A percentile compares a stretch with the other conserved stretches of the same genome.
These are phyloP conservation scores for Ennomos fuscantarius DNA, from an alignment of 2,888 invertebrate species.

Conservation along the genomic window DNA sequence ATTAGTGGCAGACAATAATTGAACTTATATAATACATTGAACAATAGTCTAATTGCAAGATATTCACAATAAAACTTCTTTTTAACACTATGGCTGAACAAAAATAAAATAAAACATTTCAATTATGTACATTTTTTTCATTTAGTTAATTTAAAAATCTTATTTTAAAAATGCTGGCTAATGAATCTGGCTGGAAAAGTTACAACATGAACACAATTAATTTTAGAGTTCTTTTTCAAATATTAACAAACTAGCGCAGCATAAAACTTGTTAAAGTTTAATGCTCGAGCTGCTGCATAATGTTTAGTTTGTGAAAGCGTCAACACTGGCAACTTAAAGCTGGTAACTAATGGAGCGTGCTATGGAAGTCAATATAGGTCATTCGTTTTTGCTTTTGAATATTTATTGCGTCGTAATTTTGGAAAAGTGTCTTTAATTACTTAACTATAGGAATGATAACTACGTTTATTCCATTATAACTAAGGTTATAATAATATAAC, in stretches of 20 bases:
- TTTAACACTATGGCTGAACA: too few species aligned
- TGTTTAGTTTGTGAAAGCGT: slow-evolving; percentile 25
- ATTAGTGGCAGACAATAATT: too few species aligned
- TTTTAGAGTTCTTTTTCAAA: slow-evolving; percentile 9
- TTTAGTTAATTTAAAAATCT: too few species aligned
- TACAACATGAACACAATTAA: slow-evolving; percentile 7
- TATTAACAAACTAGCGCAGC: slow-evolving; percentile 12
- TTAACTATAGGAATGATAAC: too few species aligned
- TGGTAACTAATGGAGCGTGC: slow-evolving; percentile 15
- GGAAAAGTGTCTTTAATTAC: too few species aligned
- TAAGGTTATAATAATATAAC: too few species aligned
- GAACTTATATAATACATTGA: too few species aligned
- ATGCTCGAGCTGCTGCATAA: slow-evolving; percentile 26
- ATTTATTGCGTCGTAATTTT: slow-evolving; percentile 13
- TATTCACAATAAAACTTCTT: too few species aligned
- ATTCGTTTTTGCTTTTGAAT: slow-evolving; percentile 8
- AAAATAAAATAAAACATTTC: too few species aligned
- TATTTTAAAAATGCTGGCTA: not conserved
- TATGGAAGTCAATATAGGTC: not conserved
- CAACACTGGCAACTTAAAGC: slow-evolving; percentile 11
- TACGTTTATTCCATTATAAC: too few species aligned
- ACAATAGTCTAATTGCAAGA: too few species aligned
- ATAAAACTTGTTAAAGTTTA: slow-evolving; percentile 23
- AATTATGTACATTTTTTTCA: too few species aligned
- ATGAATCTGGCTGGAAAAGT: slow-evolving; percentile 4